Percentiles rank a stretch among this genome's conserved stretches.
phyloP scores from a whole-genome alignment of 2,888 invertebrate genomes.

The Oxyteleia sp. region DNA sequence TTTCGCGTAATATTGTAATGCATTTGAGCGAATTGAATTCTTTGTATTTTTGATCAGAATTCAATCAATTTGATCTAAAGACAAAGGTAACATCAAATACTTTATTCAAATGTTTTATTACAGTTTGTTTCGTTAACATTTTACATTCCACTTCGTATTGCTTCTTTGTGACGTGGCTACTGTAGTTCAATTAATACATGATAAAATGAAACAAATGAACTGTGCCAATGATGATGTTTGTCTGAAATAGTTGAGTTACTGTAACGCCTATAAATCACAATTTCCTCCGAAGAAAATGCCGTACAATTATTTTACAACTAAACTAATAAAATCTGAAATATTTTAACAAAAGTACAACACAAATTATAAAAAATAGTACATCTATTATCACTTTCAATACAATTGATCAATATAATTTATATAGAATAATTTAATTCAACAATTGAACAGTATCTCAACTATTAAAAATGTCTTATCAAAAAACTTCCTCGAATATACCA shows the following conservation, averaged over 20 bases:
- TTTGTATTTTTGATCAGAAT: conserved; percentile 16
- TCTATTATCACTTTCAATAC: neutral
- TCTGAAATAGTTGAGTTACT: conserved; percentile 18
- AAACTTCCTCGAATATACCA: conserved; percentile 15
- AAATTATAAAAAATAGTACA: neutral
- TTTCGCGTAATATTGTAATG: conserved; percentile 18
- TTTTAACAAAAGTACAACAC: neutral
- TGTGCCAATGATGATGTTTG: neutral
- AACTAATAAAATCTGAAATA: neutral
- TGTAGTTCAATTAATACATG: conserved; percentile 15
- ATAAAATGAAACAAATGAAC: conserved; percentile 13
- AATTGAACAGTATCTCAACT: conserved; percentile 27
- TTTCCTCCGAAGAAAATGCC: neutral
- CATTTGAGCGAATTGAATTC: conserved; percentile 34
- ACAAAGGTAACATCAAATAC: conserved; percentile 20
- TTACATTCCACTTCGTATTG: conserved; percentile 14
- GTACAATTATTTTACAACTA: neutral
- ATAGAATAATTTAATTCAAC: conserved; percentile 4
- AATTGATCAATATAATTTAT: neutral
- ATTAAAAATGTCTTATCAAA: conserved; percentile 26
- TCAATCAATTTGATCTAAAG: conserved; percentile 15
- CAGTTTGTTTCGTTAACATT: neutral
- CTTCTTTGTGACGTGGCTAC: neutral
- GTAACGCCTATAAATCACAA: conserved; percentile 6
- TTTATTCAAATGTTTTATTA: conserved; percentile 4